A percentile compares a stretch with the other conserved stretches of the same genome.
These are phyloP conservation scores for Dorcus hopei DNA, from an alignment of 2,888 invertebrate genomes.

Conservation along the genomic window DNA sequence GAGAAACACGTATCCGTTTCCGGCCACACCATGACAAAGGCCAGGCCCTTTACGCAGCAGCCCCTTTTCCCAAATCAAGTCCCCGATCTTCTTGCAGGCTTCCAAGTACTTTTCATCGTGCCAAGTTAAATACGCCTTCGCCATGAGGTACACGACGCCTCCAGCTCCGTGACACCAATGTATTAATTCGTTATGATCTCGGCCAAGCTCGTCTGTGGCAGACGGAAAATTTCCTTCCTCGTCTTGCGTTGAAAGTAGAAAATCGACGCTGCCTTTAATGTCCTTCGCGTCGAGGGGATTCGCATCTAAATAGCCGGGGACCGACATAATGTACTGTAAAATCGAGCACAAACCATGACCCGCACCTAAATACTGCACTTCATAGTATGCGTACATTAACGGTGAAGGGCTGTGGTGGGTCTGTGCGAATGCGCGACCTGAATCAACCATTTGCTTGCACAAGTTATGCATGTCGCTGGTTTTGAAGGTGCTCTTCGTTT, in stretches of 20 bases:
- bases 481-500: conserved; percentile 51
- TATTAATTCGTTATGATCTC: conserved; percentile 63
- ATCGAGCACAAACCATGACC: conserved; percentile 68
- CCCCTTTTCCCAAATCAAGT: conserved; percentile 80
- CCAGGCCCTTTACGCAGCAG: conserved; percentile 84
- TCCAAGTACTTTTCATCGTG: conserved; percentile 69
- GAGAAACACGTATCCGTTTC: conserved; percentile 78
- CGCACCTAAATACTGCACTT: conserved; percentile 71
- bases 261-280: conserved; percentile 66
- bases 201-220: conserved; percentile 66
- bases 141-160: conserved; percentile 76
- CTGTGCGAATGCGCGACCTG: conserved; percentile 67
- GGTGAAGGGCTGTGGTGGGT: conserved; percentile 60
- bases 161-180: conserved; percentile 93
- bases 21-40: conserved; percentile 84
- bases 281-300: conserved; percentile 56
- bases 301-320: conserved; percentile 56
- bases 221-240: conserved; percentile 57
- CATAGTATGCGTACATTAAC: conserved; percentile 76
- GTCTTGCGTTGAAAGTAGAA: conserved; percentile 64
- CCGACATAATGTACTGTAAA: conserved; percentile 61
- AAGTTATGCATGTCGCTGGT: conserved; percentile 58
- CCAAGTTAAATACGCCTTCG: conserved; percentile 73
- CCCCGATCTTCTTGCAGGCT: conserved; percentile 66
- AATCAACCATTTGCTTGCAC: conserved; percentile 66